Percentiles rank a stretch among this genome's conserved stretches.
These are phyloP conservation scores for Leptatherina wallacei DNA, from an alignment of 2,797 vertebrate species.

Conservation along the genomic window DNA sequence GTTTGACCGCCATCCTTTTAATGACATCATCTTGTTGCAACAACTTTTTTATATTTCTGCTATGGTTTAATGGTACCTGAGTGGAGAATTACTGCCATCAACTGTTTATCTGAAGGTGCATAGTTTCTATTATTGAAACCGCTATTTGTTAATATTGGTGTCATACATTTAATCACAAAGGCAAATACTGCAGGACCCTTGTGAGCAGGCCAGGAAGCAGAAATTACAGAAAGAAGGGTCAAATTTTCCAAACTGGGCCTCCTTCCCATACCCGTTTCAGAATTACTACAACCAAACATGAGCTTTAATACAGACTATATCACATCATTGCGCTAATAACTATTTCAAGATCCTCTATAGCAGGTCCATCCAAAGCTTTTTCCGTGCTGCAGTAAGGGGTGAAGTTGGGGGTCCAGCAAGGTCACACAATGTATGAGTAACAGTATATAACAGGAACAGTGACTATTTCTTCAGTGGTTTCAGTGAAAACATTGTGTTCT, in stretches of 20 bases:
- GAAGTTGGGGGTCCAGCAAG: too few species aligned
- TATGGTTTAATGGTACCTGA: neutral
- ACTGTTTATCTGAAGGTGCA: neutral
- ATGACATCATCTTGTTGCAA: conserved; percentile 3
- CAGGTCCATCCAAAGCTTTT: neutral
- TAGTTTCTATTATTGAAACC: neutral
- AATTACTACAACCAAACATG: neutral
- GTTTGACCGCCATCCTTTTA: neutral
- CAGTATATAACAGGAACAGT: neutral
- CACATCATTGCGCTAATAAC: neutral
- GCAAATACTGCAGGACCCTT: neutral
- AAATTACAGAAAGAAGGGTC: neutral
- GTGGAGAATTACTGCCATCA: neutral
- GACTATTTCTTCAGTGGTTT: neutral
- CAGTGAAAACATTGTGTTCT: neutral
- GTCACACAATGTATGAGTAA: neutral
- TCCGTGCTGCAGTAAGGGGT: neutral
- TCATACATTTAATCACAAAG: neutral
- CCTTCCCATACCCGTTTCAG: neutral
- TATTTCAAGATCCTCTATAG: neutral
- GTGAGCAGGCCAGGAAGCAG: neutral
- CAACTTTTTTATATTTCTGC: neutral
- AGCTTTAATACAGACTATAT: neutral
- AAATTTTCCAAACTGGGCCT: neutral
- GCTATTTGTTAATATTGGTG: neutral